Conservation (phyloP, 2,113 vertebrate genomes). For the Taurulus bubalis region DNA sequence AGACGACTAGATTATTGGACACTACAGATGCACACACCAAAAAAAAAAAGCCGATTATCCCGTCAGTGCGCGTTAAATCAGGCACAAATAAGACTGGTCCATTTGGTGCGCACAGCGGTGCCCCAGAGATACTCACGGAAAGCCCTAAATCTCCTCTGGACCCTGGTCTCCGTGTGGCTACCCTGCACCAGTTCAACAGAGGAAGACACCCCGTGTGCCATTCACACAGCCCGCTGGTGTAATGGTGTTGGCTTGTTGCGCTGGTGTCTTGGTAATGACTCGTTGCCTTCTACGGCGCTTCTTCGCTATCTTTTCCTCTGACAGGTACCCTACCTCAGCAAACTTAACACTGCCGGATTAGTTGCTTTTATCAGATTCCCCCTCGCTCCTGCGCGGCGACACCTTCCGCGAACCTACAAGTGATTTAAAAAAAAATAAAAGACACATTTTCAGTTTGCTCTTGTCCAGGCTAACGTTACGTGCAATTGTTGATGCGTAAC, state of each 20-base stretch:
- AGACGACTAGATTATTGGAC: constrained; percentile 13
- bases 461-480: constrained; percentile 52
- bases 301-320: constrained; percentile 23
- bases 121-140: constrained; percentile 66
- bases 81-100: constrained; percentile 36
- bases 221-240: constrained; percentile 55
- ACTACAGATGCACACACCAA: constrained; percentile 18
- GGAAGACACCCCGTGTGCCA: constrained; percentile 64
- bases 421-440: no score
- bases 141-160: constrained; percentile 55
- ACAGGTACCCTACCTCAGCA: constrained; percentile 60
- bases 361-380: constrained; percentile 37
- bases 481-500: constrained; percentile 76
- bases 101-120: constrained; percentile 62
- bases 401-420: constrained; percentile 47
- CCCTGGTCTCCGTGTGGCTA: constrained; percentile 40
- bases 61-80: constrained; percentile 24
- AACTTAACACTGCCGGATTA: constrained; percentile 72
- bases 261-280: constrained; percentile 73
- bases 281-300: constrained; percentile 62
- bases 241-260: constrained; percentile 71
- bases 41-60: constrained; percentile 19
- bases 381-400: constrained; percentile 28
- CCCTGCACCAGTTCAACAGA: constrained; percentile 64
- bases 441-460: constrained; percentile 43